Evolutionary conservation across 2,888 invertebrate genomes (phyloP).

Genomic region (Tipula unca): DNA sequence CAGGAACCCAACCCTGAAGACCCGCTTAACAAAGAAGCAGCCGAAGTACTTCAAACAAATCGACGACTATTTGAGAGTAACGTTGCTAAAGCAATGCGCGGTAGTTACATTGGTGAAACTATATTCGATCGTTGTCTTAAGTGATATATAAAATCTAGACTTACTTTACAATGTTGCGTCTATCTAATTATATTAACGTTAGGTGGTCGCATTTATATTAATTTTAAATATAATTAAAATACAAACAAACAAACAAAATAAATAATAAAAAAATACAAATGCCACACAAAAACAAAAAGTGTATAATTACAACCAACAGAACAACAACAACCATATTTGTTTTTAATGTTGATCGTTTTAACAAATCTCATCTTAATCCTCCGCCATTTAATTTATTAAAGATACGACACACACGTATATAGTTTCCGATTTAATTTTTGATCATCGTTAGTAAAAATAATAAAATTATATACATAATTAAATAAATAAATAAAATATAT

Average conservation of each 20-base stretch:
- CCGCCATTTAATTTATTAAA: background rate
- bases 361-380: background rate
- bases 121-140: constrained; percentile 95
- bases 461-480: background rate
- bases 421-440: background rate
- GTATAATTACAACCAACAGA: background rate
- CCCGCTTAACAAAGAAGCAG: constrained; percentile 96
- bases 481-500: background rate
- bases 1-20: constrained; percentile 99
- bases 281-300: constrained; percentile 22
- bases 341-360: background rate
- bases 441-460: background rate
- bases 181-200: constrained; percentile 36
- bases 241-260: constrained; percentile 24
- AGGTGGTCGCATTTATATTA: constrained; percentile 39
- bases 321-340: background rate
- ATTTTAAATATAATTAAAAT: constrained; percentile 35
- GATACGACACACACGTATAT: background rate
- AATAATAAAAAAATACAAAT: constrained; percentile 16
- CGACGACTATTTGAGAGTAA: constrained; percentile 91
- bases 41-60: constrained; percentile 92
- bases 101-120: constrained; percentile 87
- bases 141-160: constrained; percentile 53
- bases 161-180: constrained; percentile 40
- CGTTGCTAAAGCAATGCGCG: constrained; percentile 92